Base-by-base conservation (phyloP, 2,888 invertebrate species). In the Fragum fragum region DNA sequence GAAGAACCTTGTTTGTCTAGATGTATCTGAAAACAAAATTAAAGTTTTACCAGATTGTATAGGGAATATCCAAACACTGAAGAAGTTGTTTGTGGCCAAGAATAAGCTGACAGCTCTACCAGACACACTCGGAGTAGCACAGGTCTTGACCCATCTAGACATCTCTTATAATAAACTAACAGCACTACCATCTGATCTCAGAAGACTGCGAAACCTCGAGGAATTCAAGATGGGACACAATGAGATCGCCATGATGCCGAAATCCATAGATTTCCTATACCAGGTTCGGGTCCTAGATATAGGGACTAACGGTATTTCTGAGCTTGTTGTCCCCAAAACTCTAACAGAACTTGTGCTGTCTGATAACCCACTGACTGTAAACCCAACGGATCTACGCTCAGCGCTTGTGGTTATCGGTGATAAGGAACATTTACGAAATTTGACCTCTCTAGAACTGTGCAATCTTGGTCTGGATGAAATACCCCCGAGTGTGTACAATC, bases 1-100 rank as follows among this genome's bases (percentile, higher is more conserved):
- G 92, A 91, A 91, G 76, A 83, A 90, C 16, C 87, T 94, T n/a
- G 85, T 88, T 11, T 85, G 87, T 0, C 77, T 94, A 2, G 90
- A 93, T 74, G 78, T 93, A 1, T 91, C 93, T 7, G 83, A 89
- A 47, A 94, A 94, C 82, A 89, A 90, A 28, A 90, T 94, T 36
- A 88, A 89, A 73, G 88, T 88, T 42, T 61, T 91, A n/a, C 91
- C 92, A 18, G 87, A 87, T 23, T 77, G 86, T 29, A 70, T 93
- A 7, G 91, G 92, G 0, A 83, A 87, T 47, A 83, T 93, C 5
- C 86, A 88, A 66, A 89, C 90, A 6, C 80, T 94, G 69, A 93
- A 93, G 81, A 81, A 79, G 21, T 69, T 94, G 26, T 88, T 88
- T 61, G 79, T 92, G 16, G 87, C 92, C 11, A 86, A 91, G 72